Evolutionary conservation across 2,113 vertebrate species (phyloP).

Genomic region (Piprites chloris): DNA sequence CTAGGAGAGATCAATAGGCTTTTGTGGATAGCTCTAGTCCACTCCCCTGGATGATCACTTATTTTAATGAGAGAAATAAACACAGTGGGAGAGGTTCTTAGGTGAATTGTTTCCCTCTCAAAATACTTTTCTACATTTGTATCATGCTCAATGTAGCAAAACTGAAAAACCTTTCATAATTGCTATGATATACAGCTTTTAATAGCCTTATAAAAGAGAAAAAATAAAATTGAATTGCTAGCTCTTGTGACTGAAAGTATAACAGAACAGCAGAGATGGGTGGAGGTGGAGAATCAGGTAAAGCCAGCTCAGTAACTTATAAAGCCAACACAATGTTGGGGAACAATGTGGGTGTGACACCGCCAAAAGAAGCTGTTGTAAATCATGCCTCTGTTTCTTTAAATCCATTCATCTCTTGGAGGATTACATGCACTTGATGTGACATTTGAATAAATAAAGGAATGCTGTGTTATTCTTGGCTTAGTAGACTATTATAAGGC

Average conservation of each 20-base stretch:
- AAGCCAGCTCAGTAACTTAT: not conserved
- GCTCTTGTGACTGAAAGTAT: not conserved
- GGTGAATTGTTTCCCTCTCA: not conserved
- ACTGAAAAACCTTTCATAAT: not conserved
- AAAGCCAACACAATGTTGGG: not conserved
- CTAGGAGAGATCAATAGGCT: not conserved
- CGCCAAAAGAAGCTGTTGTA: not conserved
- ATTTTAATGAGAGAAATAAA: slow-evolving; percentile 16
- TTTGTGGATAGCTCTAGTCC: not conserved
- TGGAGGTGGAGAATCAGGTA: not conserved
- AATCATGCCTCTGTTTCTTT: not conserved
- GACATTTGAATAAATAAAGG: not conserved
- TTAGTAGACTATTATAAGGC: not conserved
- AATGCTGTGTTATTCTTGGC: not conserved
- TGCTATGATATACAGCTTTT: not conserved
- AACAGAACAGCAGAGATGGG: not conserved
- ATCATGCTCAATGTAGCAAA: not conserved
- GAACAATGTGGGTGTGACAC: fast-evolving
- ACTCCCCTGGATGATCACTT: not conserved
- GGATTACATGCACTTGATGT: not conserved
- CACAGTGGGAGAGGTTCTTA: not conserved
- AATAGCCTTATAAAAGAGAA: not conserved
- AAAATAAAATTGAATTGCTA: not conserved
- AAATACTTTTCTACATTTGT: not conserved
- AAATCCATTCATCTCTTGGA: not conserved